Percentiles rank a stretch among this genome's conserved stretches.
Evolutionary conservation across 2,888 invertebrate species (phyloP).

Genomic region (Drosophila fungiperda): DNA sequence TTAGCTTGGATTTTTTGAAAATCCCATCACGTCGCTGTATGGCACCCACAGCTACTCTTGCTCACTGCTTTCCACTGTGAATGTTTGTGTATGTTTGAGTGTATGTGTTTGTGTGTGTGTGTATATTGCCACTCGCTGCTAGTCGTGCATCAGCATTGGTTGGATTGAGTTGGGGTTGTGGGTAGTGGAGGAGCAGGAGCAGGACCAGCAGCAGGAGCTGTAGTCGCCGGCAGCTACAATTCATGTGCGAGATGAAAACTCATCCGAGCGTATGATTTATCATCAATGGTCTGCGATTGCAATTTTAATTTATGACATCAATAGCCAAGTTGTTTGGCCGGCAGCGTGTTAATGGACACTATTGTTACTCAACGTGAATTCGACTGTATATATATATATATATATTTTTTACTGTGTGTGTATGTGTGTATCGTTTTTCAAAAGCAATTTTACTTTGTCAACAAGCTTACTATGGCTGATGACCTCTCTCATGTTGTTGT

Average conservation of each 20-base stretch:
- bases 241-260: constrained; percentile 73
- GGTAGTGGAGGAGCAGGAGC: not conserved
- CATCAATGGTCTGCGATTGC: constrained; percentile 74
- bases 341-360: constrained; percentile 71
- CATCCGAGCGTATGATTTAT: constrained; percentile 72
- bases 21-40: constrained; percentile 70
- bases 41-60: constrained; percentile 40
- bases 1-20: constrained; percentile 71
- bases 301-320: constrained; percentile 74
- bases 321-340: constrained; percentile 66
- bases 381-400: constrained; percentile 16
- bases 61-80: constrained; percentile 13
- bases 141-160: constrained; percentile 40
- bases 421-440: constrained; percentile 22
- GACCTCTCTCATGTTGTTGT: constrained; percentile 5
- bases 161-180: constrained; percentile 2
- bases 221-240: constrained; percentile 67
- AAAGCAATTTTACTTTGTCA: constrained; percentile 46
- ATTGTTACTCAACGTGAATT: constrained; percentile 59
- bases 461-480: constrained; percentile 34
- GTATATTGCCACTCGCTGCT: constrained; percentile 14
- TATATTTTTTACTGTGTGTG: constrained; percentile 10
- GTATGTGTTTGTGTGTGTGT: constrained; percentile 6
- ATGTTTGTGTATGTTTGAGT: constrained; percentile 6
- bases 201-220: not conserved